Base-by-base conservation (phyloP, 1,140 invertebrate genomes). In the Metopolophium dirhodum region DNA sequence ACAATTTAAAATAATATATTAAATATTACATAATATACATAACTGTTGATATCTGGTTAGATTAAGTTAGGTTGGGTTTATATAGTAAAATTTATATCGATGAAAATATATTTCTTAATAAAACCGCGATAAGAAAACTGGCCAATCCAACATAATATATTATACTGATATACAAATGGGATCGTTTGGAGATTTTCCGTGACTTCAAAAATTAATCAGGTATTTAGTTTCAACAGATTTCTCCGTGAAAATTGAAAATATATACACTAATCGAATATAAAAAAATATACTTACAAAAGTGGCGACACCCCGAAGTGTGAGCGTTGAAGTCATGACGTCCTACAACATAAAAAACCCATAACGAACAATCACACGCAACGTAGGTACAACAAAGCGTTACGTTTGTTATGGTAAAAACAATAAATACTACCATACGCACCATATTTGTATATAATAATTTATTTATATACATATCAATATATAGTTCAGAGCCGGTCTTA, bases 311-410 rank as follows among this genome's bases (percentile, higher is more conserved):
- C 14, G 68, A 22, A 92, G n/a, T 2, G 45, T 83, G 22, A 92
- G 91, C 4, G n/a, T 92, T 23, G 91, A 92, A 47, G 91, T 92
- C 68, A 92, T 83, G 47, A 92, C 77, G 30, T 92, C 91, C 91
- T 92, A 85, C 7, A 92, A 92, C 23, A 82, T 30, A 37, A 37
- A 23, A 22, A 68, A 41, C 22, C 35, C 4, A 86, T 3, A 45
- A 86, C 9, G 41, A 86, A 86, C 18, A 77, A 6, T 22, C 22
- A n/a, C 4, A n/a, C 11, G 14, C 30, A 77, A 77, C n/a, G 3
- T 37, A 23, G 41, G 41, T 47, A 23, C 11, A 45, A 2, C 37
- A 45, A 9, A 30, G 18, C 41, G 9, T 47, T 54, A 26, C 11
- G 4, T 41, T 86, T 30, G 26, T 86, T 30, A 45, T 45, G 11